Percentiles rank a stretch among this genome's conserved stretches.
Evolutionary conservation across 2,888 invertebrate species (phyloP).

Genomic region (Lycophotia porphyrea): DNA sequence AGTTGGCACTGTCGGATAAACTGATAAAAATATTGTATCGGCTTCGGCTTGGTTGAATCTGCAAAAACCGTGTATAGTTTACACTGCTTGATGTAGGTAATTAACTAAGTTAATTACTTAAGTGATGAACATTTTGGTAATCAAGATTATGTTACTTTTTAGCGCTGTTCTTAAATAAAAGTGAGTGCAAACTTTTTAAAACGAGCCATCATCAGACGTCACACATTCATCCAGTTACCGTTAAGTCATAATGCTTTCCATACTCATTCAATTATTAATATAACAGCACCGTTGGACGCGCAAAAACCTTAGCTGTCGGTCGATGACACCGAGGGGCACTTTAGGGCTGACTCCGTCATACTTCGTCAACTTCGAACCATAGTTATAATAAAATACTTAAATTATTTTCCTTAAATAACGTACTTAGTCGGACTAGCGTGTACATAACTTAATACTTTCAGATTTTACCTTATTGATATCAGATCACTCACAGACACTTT

Average conservation of each 20-base stretch:
- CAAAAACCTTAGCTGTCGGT: conserved; percentile 88
- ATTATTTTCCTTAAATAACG: conserved; percentile 72
- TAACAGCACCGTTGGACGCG: conserved; percentile 86
- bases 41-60: conserved; percentile 16
- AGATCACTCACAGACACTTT: conserved; percentile 52
- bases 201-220: conserved; percentile 60
- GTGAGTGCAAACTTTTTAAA: conserved; percentile 51
- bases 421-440: conserved; percentile 41
- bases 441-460: conserved; percentile 34
- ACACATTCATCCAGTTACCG: conserved; percentile 75
- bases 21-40: conserved; percentile 55
- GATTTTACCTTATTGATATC: conserved; percentile 41
- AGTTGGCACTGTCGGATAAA: conserved; percentile 54
- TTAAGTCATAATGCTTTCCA: conserved; percentile 82
- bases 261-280: conserved; percentile 88
- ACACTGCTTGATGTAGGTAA: conserved; percentile 1
- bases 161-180: conserved; percentile 15
- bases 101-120: conserved; percentile 24
- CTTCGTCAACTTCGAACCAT: conserved; percentile 78
- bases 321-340: conserved; percentile 88
- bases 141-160: neutral
- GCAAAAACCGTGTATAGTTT: conserved; percentile 24
- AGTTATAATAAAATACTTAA: conserved; percentile 71
- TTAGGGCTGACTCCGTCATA: conserved; percentile 87
- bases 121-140: neutral